Conservation (phyloP, 2,113 vertebrate genomes). For the Polyodon spathula region DNA sequence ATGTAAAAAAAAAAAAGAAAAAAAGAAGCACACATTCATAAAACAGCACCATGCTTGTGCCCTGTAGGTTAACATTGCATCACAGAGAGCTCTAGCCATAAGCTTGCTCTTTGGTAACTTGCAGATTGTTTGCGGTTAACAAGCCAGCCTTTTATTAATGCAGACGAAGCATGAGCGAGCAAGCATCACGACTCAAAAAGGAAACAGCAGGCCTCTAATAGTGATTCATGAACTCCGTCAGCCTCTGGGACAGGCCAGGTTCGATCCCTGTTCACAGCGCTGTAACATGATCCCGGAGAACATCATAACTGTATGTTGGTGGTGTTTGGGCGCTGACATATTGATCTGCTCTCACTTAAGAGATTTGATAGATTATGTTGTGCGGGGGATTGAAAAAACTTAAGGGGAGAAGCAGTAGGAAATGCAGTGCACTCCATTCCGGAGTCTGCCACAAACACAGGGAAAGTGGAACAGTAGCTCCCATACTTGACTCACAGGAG, state of each 20-base stretch:
- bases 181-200: constrained; percentile 23
- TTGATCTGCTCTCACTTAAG: constrained; percentile 54
- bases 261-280: constrained; percentile 63
- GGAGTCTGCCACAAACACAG: not conserved
- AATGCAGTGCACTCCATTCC: not conserved
- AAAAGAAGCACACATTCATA: too few species aligned
- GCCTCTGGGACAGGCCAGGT: constrained; percentile 56
- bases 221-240: constrained; percentile 70
- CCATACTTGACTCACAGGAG: too few species aligned
- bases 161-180: constrained; percentile 3
- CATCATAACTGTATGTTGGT: constrained; percentile 65
- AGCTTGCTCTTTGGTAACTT: not conserved
- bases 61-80: too few species aligned
- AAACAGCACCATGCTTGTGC: too few species aligned
- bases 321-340: constrained; percentile 50
- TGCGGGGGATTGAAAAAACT: constrained; percentile 36
- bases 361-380: constrained; percentile 59
- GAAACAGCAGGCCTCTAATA: constrained; percentile 51
- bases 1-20: too few species aligned
- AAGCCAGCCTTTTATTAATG: constrained; percentile 11
- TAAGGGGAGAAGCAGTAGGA: constrained; percentile 20
- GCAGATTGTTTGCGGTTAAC: constrained; percentile 4
- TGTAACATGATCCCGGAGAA: constrained; percentile 62
- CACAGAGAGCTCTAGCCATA: not conserved
- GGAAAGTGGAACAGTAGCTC: constrained; percentile 2